phyloP scores from a whole-genome alignment of 2,888 invertebrate genomes.

The Ctena decussata region DNA sequence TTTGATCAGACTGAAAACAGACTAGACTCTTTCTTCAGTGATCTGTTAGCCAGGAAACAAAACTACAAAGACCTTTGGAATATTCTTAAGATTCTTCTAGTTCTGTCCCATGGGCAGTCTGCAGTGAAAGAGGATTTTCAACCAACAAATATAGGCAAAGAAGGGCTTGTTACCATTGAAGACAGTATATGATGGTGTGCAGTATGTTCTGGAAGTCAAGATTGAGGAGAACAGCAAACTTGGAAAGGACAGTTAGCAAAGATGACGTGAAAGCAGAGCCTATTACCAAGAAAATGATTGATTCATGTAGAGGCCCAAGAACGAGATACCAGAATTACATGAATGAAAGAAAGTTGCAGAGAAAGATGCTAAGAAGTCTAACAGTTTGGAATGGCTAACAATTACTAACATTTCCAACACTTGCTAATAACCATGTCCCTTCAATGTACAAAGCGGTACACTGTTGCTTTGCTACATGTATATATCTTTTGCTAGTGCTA shows the following conservation, averaged over 20 bases:
- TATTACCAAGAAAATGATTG: conserved; percentile 15
- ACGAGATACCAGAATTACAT: conserved; percentile 11
- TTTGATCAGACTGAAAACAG: not conserved
- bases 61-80: conserved; percentile 3
- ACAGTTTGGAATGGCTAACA: no score
- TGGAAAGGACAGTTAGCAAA: not conserved
- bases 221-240: not conserved
- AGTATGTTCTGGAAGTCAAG: not conserved
- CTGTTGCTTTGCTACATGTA: no score
- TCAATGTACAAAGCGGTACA: no score
- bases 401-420: no score
- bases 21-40: not conserved
- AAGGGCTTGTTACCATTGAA: not conserved
- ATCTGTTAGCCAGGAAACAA: not conserved
- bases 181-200: conserved; percentile 17
- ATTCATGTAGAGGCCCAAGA: conserved; percentile 5
- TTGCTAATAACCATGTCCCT: no score
- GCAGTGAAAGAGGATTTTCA: conserved; percentile 21
- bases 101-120: conserved; percentile 24
- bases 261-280: not conserved
- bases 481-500: no score
- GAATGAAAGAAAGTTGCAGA: not conserved
- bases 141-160: conserved; percentile 25
- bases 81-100: conserved; percentile 9
- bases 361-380: not conserved